Evolutionary conservation across 2,797 vertebrate species (phyloP).

Genomic region (Falco concolor): DNA sequence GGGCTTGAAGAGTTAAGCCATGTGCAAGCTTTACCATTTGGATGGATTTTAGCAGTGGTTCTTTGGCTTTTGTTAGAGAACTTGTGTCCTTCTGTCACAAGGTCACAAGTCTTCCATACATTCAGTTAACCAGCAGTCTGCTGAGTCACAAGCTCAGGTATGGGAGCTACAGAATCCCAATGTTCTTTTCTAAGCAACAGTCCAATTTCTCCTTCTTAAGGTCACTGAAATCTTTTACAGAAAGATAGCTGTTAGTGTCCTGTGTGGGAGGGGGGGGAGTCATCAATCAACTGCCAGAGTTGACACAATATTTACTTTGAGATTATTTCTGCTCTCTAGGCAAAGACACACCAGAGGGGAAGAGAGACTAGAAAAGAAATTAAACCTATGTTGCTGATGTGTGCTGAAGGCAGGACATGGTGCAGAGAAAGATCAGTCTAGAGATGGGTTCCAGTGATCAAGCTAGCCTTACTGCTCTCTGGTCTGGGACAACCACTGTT

Average conservation of each 20-base stretch:
- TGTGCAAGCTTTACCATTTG: not conserved
- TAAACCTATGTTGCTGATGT: not conserved
- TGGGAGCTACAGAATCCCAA: not conserved
- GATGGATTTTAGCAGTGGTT: not conserved
- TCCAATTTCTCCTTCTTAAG: not conserved
- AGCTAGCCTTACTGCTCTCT: not conserved
- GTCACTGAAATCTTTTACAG: not conserved
- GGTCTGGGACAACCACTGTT: not conserved
- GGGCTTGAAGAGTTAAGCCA: not conserved
- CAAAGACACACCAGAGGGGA: not conserved
- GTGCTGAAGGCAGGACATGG: not conserved
- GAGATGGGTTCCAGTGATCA: not conserved
- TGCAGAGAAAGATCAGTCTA: not conserved
- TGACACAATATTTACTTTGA: not conserved
- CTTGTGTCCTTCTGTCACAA: not conserved
- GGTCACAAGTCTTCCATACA: fast-evolving
- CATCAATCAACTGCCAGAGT: not conserved
- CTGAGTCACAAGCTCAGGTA: fast-evolving
- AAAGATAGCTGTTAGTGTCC: not conserved
- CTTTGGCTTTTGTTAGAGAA: not conserved
- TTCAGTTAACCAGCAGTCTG: not conserved
- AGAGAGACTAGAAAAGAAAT: not conserved
- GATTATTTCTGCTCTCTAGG: not conserved
- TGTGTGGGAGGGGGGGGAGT: not conserved
- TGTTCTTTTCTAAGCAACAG: not conserved